Conservation (phyloP, 2,113 vertebrate genomes). For the Ptilonorhynchus violaceus region DNA sequence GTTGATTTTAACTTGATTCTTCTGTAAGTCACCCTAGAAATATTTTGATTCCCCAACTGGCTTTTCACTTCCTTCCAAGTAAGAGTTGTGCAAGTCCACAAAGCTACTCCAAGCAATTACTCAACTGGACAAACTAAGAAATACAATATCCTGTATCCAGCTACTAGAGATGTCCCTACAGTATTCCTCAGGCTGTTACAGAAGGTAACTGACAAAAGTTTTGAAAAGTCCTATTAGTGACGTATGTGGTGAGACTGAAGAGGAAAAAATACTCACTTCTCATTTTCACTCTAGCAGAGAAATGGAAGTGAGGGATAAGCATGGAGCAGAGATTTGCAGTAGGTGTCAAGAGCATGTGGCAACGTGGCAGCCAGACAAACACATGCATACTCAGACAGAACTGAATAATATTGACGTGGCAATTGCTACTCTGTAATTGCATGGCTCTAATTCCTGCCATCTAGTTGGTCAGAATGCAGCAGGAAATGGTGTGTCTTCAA, state of each 20-base stretch:
- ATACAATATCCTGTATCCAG: slow-evolving; percentile 52
- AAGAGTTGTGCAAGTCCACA: not conserved
- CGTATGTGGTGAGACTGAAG: not conserved
- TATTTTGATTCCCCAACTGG: slow-evolving; percentile 30
- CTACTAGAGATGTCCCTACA: slow-evolving; percentile 48
- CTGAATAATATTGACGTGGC: not conserved
- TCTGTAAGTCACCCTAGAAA: slow-evolving; percentile 33
- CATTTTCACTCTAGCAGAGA: not conserved
- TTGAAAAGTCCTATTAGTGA: slow-evolving; percentile 58
- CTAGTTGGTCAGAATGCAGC: slow-evolving; percentile 8
- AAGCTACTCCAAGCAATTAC: slow-evolving; percentile 22
- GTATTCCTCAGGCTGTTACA: slow-evolving; percentile 16
- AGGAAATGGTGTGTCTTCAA: not conserved
- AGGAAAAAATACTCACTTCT: not conserved
- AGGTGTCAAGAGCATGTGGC: not conserved
- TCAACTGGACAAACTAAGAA: slow-evolving; percentile 50
- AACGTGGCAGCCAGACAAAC: not conserved
- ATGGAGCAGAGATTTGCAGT: not conserved
- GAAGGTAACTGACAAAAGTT: slow-evolving; percentile 41
- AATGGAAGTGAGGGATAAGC: not conserved
- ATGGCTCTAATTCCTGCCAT: not conserved
- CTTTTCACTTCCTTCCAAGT: slow-evolving; percentile 39
- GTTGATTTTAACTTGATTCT: slow-evolving; percentile 44
- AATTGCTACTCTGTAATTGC: not conserved
- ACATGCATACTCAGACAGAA: not conserved